phyloP scores from a whole-genome alignment of 1,140 invertebrate genomes.

The Bacillus rossius region DNA sequence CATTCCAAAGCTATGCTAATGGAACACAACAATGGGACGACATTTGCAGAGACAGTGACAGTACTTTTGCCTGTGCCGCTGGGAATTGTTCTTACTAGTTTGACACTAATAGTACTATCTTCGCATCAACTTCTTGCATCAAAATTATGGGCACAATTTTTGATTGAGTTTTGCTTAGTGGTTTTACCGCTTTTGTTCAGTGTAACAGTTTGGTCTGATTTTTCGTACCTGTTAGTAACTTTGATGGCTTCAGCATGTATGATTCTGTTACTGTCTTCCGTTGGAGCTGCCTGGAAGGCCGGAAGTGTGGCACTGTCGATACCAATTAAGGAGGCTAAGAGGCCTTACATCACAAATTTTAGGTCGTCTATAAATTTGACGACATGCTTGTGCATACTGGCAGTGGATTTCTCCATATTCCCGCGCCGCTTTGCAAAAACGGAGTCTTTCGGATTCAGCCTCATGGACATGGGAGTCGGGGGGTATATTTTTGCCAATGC shows the following conservation, averaged over 20 bases:
- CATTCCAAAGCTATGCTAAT: conserved; percentile 43
- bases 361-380: conserved; percentile 64
- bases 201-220: conserved; percentile 5
- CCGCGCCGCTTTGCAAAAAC: conserved; percentile 83
- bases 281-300: no score
- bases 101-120: no score
- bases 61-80: neutral
- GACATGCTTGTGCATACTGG: conserved; percentile 80
- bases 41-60: conserved; percentile 20
- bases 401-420: conserved; percentile 88
- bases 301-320: conserved; percentile 19
- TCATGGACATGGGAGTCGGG: conserved; percentile 95
- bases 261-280: neutral
- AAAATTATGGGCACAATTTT: no score
- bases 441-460: conserved; percentile 75
- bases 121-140: no score
- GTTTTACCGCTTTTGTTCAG: conserved; percentile 8
- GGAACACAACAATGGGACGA: conserved; percentile 46
- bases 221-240: neutral
- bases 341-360: conserved; percentile 58
- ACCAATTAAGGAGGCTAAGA: conserved; percentile 32
- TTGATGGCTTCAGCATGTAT: neutral
- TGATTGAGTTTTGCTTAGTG: neutral
- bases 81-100: neutral
- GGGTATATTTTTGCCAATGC: conserved; percentile 84